Conservation (phyloP, 2,888 invertebrate species). For the Masnerella sp. region DNA sequence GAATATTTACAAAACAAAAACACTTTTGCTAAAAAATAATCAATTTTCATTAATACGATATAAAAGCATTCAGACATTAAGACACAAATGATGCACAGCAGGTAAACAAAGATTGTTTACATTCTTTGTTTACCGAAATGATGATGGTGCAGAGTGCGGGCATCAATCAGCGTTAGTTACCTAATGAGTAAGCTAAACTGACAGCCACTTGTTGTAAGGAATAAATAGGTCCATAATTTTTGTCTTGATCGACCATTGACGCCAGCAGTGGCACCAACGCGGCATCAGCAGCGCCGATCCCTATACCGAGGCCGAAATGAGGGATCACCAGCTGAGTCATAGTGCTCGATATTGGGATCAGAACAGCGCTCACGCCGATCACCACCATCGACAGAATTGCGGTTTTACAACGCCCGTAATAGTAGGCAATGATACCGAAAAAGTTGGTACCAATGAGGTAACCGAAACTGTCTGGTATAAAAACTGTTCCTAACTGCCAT, state of each 20-base stretch:
- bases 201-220: constrained; percentile 90
- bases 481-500: constrained; percentile 89
- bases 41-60: too few species aligned
- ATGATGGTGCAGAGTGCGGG: too few species aligned
- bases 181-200: constrained; percentile 88
- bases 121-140: too few species aligned
- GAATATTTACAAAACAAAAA: too few species aligned
- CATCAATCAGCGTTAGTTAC: constrained; percentile 69
- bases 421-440: constrained; percentile 84
- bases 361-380: constrained; percentile 82
- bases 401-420: constrained; percentile 82
- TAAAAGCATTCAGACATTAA: too few species aligned
- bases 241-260: constrained; percentile 83
- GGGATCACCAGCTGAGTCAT: constrained; percentile 84
- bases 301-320: constrained; percentile 88
- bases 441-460: constrained; percentile 90
- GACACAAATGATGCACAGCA: too few species aligned
- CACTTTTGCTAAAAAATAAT: too few species aligned
- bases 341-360: constrained; percentile 83
- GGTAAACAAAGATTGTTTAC: too few species aligned
- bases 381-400: constrained; percentile 80
- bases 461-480: constrained; percentile 91
- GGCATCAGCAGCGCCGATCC: constrained; percentile 89
- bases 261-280: constrained; percentile 89
- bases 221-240: constrained; percentile 89